Conservation (phyloP, 2,113 vertebrate genomes). For the Turnix velox region DNA sequence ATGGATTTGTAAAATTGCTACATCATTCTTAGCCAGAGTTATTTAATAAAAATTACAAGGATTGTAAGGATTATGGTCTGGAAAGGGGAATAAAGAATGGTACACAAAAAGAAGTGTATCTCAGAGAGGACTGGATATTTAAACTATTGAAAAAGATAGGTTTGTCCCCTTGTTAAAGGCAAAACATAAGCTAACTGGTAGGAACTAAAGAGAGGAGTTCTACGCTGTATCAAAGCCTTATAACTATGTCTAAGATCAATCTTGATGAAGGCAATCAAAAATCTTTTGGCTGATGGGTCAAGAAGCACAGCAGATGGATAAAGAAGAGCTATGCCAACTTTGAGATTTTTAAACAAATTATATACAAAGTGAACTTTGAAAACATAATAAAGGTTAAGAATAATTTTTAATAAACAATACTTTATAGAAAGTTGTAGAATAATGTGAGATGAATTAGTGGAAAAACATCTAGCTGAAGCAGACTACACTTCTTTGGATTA, state of each 20-base stretch:
- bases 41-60: not conserved
- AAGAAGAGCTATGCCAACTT: not conserved
- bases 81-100: not conserved
- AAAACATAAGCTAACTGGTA: not conserved
- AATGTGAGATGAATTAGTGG: not conserved
- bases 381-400: not conserved
- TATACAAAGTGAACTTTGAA: not conserved
- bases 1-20: not conserved
- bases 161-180: not conserved
- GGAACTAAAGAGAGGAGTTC: not conserved
- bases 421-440: not conserved
- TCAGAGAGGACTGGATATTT: not conserved
- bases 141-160: not conserved
- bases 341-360: not conserved
- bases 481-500: not conserved
- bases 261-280: not conserved
- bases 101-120: not conserved
- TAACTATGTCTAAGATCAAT: not conserved
- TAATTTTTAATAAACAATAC: not conserved
- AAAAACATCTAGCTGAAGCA: not conserved
- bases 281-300: not conserved
- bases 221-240: not conserved
- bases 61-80: not conserved
- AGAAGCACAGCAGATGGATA: not conserved
- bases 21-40: rapidly evolving